Evolutionary conservation across 2,888 invertebrate genomes (phyloP).

Genomic region (Parelbella ahira): DNA sequence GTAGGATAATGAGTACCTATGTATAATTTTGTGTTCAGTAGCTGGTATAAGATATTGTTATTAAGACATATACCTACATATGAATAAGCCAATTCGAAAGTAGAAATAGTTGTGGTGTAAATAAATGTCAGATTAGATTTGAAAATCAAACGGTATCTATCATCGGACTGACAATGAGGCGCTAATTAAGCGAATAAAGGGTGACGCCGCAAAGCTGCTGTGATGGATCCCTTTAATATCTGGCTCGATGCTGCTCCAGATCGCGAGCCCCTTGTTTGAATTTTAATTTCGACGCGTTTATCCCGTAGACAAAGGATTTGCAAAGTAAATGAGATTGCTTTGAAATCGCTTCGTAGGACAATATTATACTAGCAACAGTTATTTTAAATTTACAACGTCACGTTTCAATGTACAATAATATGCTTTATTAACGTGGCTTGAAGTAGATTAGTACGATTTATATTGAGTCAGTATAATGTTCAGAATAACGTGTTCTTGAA

Average conservation of each 20-base stretch:
- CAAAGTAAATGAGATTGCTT: constrained; percentile 13
- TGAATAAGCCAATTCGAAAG: no score
- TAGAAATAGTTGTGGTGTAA: constrained; percentile 32
- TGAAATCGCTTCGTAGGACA: neutral
- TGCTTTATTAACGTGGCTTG: no score
- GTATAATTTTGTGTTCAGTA: no score
- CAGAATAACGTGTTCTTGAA: no score
- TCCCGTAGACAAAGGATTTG: constrained; percentile 19
- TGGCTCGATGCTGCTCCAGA: constrained; percentile 36
- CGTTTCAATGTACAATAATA: no score
- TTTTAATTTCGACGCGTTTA: constrained; percentile 42
- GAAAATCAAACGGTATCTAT: constrained; percentile 48
- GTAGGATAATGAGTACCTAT: no score
- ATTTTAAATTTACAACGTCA: no score
- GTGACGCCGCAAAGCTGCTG: constrained; percentile 72
- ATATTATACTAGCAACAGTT: neutral
- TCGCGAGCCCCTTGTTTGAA: constrained; percentile 34
- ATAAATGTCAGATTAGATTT: constrained; percentile 43
- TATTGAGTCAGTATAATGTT: no score
- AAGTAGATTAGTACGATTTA: no score
- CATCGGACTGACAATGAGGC: constrained; percentile 66
- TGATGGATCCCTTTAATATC: constrained; percentile 78
- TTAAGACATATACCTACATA: no score
- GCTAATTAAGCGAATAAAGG: constrained; percentile 73
- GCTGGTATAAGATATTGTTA: no score